Evolutionary conservation across 2,797 vertebrate genomes (phyloP).

Genomic region (Muscicapa striata): DNA sequence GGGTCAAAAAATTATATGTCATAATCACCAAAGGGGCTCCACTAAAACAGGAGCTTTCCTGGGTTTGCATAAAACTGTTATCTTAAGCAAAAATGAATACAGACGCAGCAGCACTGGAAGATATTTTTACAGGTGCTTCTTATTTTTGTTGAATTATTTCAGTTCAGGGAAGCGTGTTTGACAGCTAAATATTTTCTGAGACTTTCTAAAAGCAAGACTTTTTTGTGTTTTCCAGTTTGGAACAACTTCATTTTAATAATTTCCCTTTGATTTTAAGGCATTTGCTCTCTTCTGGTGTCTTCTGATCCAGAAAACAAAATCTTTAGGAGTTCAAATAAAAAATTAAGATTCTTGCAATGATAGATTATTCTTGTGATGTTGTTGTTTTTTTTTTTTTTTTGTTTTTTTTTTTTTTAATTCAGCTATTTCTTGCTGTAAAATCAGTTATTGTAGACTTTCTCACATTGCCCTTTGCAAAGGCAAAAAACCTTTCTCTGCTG

Average conservation of each 20-base stretch:
- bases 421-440: neutral
- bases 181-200: conserved; percentile 5
- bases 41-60: neutral
- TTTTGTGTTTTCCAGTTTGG: conserved; percentile 27
- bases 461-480: neutral
- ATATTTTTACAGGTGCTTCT: neutral
- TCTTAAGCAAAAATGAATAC: neutral
- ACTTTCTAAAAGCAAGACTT: conserved; percentile 2
- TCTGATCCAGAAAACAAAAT: conserved; percentile 1
- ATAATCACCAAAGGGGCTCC: neutral
- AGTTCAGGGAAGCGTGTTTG: neutral
- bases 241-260: conserved; percentile 39
- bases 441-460: neutral
- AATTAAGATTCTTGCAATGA: neutral
- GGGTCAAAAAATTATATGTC: neutral
- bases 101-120: neutral
- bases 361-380: neutral
- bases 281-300: conserved; percentile 2
- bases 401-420: neutral
- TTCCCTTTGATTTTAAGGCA: conserved; percentile 28
- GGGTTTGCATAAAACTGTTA: neutral
- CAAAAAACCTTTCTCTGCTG: neutral
- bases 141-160: neutral
- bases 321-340: neutral
- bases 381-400: too few relatives aligned